Evolutionary conservation across 1,140 invertebrate species (phyloP).

Genomic region (Heliothis virescens): DNA sequence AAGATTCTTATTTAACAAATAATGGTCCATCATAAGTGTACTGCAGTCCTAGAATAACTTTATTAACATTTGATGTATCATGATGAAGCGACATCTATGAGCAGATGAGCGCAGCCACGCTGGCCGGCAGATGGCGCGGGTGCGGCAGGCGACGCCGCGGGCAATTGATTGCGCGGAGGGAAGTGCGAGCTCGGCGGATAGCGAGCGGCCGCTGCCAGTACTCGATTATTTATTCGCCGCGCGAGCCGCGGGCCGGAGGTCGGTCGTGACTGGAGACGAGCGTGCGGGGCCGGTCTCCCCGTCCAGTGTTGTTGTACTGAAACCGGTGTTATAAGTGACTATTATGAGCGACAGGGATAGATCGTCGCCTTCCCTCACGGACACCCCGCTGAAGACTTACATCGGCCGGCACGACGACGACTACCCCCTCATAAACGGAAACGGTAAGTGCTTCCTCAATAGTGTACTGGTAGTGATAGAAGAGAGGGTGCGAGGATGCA

Average conservation of each 20-base stretch:
- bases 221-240: slow-evolving; percentile 80
- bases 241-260: slow-evolving; percentile 83
- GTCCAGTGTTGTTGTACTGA: slow-evolving; percentile 76
- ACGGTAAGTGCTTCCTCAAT: slow-evolving; percentile 87
- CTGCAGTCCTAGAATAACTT: too few relatives aligned
- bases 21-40: too few relatives aligned
- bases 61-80: too few relatives aligned
- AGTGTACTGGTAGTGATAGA: background rate
- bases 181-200: slow-evolving; percentile 33
- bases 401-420: slow-evolving; percentile 91
- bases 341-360: slow-evolving; percentile 92
- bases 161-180: slow-evolving; percentile 60
- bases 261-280: slow-evolving; percentile 74
- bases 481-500: slow-evolving; percentile 42
- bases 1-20: too few relatives aligned
- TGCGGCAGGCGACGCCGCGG: slow-evolving; percentile 46
- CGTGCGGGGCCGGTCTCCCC: slow-evolving; percentile 81
- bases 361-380: slow-evolving; percentile 91
- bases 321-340: slow-evolving; percentile 79
- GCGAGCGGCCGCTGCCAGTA: slow-evolving; percentile 53
- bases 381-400: slow-evolving; percentile 92
- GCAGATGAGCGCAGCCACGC: background rate
- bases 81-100: slow-evolving; percentile 51
- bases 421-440: slow-evolving; percentile 91
- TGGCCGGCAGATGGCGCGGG: slow-evolving; percentile 48